A percentile compares a stretch with the other conserved stretches of the same genome.
These are phyloP conservation scores for Camelus bactrianus DNA, from an alignment of 2,113 vertebrate genomes.

Conservation along the genomic window DNA sequence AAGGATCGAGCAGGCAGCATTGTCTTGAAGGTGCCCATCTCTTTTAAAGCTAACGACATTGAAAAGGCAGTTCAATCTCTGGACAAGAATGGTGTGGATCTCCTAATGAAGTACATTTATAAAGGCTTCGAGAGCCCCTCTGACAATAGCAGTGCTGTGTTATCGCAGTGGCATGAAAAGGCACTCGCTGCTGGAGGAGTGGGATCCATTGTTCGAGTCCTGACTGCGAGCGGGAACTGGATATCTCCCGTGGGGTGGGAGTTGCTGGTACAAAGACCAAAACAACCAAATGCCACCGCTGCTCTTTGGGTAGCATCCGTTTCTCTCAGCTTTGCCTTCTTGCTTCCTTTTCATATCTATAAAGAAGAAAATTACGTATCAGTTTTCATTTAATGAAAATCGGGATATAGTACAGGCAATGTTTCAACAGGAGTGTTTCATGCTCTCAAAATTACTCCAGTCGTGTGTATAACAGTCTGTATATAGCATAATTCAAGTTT, in stretches of 20 bases:
- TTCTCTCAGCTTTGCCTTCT: constrained; percentile 87
- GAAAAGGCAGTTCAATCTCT: constrained; percentile 97
- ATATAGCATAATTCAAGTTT: constrained; percentile 80
- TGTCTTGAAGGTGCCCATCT: constrained; percentile 97
- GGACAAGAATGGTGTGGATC: constrained; percentile 96
- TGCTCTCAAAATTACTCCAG: constrained; percentile 78
- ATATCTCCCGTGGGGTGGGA: constrained; percentile 63
- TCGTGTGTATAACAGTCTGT: constrained; percentile 63
- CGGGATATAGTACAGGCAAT: constrained; percentile 80
- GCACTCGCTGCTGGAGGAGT: constrained; percentile 97
- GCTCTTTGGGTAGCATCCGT: constrained; percentile 80
- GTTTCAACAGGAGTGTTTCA: constrained; percentile 78
- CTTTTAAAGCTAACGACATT: constrained; percentile 97
- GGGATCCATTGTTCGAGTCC: constrained; percentile 96
- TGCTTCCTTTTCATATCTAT: constrained; percentile 83
- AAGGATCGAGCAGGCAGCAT: constrained; percentile 97
- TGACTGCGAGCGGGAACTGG: constrained; percentile 91
- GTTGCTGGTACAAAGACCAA: constrained; percentile 84
- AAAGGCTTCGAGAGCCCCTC: constrained; percentile 98
- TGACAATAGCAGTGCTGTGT: constrained; percentile 97
- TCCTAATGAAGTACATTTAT: constrained; percentile 99
- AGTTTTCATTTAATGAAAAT: constrained; percentile 79
- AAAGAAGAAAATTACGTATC: constrained; percentile 77
- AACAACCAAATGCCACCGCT: constrained; percentile 81
- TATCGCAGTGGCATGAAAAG: constrained; percentile 99